phyloP scores from a whole-genome alignment of 2,888 invertebrate genomes.

The Clostera curtula region DNA sequence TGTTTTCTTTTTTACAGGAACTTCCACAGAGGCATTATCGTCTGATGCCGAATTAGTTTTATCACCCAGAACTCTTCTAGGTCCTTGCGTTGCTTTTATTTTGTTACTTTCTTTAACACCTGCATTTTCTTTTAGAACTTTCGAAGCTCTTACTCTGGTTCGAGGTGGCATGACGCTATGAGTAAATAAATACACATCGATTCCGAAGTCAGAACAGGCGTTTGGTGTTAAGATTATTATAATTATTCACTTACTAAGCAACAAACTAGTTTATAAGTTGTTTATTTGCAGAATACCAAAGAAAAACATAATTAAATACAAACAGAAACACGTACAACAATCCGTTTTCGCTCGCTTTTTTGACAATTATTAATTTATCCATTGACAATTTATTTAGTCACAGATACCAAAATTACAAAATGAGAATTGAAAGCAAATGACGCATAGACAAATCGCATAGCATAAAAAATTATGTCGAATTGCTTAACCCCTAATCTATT shows the following conservation, averaged over 20 bases:
- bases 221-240: too few relatives aligned
- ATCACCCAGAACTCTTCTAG: slow-evolving; percentile 49
- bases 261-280: too few relatives aligned
- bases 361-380: slow-evolving; percentile 12
- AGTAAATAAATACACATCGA: slow-evolving; percentile 12
- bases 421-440: too few relatives aligned
- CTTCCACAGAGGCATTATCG: slow-evolving; percentile 39
- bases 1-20: slow-evolving; percentile 17
- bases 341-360: slow-evolving; percentile 46
- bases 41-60: slow-evolving; percentile 64
- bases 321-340: slow-evolving; percentile 2
- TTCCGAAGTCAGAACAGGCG: slow-evolving; percentile 2
- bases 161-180: slow-evolving; percentile 52
- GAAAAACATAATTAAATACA: too few relatives aligned
- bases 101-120: slow-evolving; percentile 26
- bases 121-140: slow-evolving; percentile 49
- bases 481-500: too few relatives aligned
- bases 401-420: too few relatives aligned
- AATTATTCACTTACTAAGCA: too few relatives aligned
- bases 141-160: slow-evolving; percentile 39
- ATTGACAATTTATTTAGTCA: background rate
- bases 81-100: slow-evolving; percentile 27
- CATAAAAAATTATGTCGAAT: too few relatives aligned
- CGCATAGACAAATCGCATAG: too few relatives aligned
- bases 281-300: too few relatives aligned